These are phyloP conservation scores for Anagrus nilaparvatae DNA, from an alignment of 1,140 invertebrate species.

Conservation along the genomic window DNA sequence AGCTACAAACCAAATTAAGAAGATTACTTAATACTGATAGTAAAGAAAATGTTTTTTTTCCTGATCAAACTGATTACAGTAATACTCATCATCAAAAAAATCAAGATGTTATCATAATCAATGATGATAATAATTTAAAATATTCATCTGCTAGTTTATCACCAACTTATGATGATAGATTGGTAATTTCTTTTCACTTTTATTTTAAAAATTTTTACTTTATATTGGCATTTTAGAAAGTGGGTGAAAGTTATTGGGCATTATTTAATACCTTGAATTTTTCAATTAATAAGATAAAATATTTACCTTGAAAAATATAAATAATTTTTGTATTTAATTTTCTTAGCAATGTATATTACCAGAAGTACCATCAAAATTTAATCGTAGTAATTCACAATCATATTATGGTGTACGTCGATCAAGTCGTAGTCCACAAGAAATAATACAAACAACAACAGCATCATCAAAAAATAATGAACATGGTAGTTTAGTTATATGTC, in stretches of 20 bases:
- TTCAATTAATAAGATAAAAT: neutral
- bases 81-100: no score
- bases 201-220: no score
- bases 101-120: no score
- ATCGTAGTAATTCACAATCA: conserved; percentile 56
- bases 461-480: conserved; percentile 41
- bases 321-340: conserved; percentile 8
- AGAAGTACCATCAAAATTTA: conserved; percentile 37
- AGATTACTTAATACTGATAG: conserved; percentile 64
- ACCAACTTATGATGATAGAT: no score
- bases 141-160: conserved; percentile 35
- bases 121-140: conserved; percentile 35
- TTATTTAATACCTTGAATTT: no score
- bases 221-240: no score
- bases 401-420: no score
- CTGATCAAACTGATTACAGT: no score
- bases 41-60: conserved; percentile 48
- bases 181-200: no score
- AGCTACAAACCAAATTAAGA: conserved; percentile 68
- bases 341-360: conserved; percentile 25
- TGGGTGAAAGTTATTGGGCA: no score
- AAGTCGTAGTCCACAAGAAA: no score
- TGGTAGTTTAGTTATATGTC: conserved; percentile 52
- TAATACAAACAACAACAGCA: no score
- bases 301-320: neutral